These are phyloP conservation scores for Lasaia peninsularis DNA, from an alignment of 1,140 invertebrate genomes.

Conservation along the genomic window DNA sequence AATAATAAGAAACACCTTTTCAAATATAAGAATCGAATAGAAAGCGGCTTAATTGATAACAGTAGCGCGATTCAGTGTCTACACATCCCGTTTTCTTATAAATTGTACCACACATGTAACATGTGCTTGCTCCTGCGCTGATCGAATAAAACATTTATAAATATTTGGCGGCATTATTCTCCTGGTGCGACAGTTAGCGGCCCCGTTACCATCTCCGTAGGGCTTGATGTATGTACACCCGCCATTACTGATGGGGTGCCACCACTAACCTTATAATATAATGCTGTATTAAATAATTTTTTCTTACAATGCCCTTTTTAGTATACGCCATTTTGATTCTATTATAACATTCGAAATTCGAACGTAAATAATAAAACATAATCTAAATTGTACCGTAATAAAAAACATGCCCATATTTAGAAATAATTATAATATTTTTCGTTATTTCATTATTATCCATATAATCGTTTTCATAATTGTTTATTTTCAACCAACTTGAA, in stretches of 20 bases:
- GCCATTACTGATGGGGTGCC: conserved; percentile 20
- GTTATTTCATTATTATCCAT: no score
- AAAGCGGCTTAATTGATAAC: no score
- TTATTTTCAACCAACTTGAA: no score
- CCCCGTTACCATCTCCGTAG: conserved; percentile 12
- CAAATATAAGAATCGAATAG: no score
- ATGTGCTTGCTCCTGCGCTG: conserved; percentile 41
- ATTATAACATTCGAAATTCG: background rate
- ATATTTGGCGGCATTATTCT: conserved; percentile 56
- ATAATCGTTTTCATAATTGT: no score
- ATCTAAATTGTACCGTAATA: background rate
- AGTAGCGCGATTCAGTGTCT: background rate
- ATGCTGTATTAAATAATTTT: conserved; percentile 9
- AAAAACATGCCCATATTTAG: no score
- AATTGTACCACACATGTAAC: conserved; percentile 17
- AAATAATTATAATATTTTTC: no score
- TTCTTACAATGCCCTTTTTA: background rate
- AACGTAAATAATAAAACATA: background rate
- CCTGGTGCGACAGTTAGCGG: conserved; percentile 22
- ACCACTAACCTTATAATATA: conserved; percentile 11
- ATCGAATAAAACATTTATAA: conserved; percentile 70
- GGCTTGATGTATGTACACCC: conserved; percentile 23
- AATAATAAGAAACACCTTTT: no score
- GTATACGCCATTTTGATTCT: background rate
- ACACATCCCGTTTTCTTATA: conserved; percentile 20